These are phyloP conservation scores for Pteria penguin DNA, from an alignment of 2,888 invertebrate genomes.

Conservation along the genomic window DNA sequence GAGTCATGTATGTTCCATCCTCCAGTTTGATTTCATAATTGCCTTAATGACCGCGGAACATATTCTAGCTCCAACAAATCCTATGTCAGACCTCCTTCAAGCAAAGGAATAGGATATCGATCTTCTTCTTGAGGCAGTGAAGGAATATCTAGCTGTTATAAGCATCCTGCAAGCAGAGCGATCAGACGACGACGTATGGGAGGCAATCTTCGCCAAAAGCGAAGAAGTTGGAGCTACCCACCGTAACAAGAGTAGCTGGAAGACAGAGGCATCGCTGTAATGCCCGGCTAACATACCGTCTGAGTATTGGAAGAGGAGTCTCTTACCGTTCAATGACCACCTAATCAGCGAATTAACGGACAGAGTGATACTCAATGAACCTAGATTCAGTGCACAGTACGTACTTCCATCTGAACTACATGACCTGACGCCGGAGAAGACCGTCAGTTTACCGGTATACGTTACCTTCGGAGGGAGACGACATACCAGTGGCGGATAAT, in stretches of 20 bases:
- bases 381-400: conserved; percentile 8
- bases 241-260: conserved; percentile 13
- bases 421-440: background rate
- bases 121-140: conserved; percentile 7
- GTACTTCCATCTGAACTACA: conserved; percentile 2
- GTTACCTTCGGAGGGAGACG: conserved; percentile 4
- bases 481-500: conserved; percentile 3
- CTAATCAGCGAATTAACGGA: conserved; percentile 30
- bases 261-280: conserved; percentile 34
- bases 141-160: conserved; percentile 7
- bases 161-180: conserved; percentile 1
- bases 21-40: conserved; percentile 39
- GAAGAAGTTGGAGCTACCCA: conserved; percentile 25
- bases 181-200: conserved; percentile 25
- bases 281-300: conserved; percentile 30
- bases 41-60: conserved; percentile 38
- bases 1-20: conserved; percentile 26
- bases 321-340: conserved; percentile 40
- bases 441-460: background rate
- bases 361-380: conserved; percentile 5
- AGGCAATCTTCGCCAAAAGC: conserved; percentile 19
- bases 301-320: conserved; percentile 39
- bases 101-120: conserved; percentile 4
- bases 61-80: conserved; percentile 11
- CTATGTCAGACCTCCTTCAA: conserved; percentile 11